phyloP scores from a whole-genome alignment of 2,888 invertebrate genomes.

The Heliconius cydno region DNA sequence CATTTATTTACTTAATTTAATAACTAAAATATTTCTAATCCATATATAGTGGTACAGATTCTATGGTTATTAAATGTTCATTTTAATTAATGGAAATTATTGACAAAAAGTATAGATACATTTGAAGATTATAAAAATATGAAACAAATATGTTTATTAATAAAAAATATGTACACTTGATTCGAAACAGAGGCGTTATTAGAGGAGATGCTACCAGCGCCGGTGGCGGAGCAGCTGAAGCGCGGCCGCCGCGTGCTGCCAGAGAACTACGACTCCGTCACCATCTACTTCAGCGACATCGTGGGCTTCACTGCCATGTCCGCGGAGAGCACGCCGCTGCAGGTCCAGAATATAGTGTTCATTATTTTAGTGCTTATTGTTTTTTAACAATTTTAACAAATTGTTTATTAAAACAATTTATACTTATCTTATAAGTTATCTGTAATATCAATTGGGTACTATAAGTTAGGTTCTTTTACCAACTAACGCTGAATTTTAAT shows the following conservation, averaged over 20 bases:
- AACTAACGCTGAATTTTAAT: neutral
- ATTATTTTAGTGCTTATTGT: neutral
- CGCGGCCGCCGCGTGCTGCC: conserved; percentile 94
- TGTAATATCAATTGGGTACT: neutral
- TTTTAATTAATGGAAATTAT: neutral
- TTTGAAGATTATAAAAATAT: neutral
- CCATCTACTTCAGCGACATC: conserved; percentile 97
- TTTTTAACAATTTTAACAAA: neutral
- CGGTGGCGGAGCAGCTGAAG: conserved; percentile 96
- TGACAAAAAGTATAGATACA: too few relatives aligned
- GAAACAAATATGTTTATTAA: neutral
- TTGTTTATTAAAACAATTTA: neutral
- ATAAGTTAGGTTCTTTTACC: neutral
- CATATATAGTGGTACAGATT: neutral
- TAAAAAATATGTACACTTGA: neutral
- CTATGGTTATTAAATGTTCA: too few relatives aligned
- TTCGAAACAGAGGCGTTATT: conserved; percentile 87
- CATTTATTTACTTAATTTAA: neutral
- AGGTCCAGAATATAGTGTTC: conserved; percentile 79
- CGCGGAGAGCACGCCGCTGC: conserved; percentile 94
- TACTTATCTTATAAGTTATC: neutral
- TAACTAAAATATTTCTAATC: neutral
- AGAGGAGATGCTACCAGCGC: conserved; percentile 94
- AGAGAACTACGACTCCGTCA: conserved; percentile 95
- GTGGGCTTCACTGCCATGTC: conserved; percentile 97